Evolutionary conservation across 2,113 vertebrate genomes (phyloP), one percentile per base, ranked within the genome.

Genomic region (Excalfactoria chinensis): DNA sequence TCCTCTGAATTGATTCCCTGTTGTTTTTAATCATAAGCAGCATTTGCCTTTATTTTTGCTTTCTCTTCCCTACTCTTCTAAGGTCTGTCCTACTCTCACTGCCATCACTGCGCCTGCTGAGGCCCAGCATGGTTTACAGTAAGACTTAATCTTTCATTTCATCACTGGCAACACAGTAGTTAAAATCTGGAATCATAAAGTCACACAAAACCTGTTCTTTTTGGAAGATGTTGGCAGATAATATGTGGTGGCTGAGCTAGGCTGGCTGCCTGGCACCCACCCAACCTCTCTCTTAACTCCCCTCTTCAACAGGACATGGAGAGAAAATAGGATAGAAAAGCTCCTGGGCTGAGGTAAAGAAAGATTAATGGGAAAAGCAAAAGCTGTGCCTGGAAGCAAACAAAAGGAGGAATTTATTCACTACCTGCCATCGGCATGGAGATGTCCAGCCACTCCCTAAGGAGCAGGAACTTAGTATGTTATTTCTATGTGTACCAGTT

Each of bases 11-110:
- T 60, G 16, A 72, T 68, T 72, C 20, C 60, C 69, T 78, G 20
- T 68, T 86, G 17, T 2, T 82, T 90, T 86, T 62, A 82, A 86
- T 69, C 81, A 79, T 44, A 81, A 86, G 21, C 13, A 87, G 21
- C 16, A 70, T 63, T 89, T 85, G 35, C 30, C 55, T 90, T 78
- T 3, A 5, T 3, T 94, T 94, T 75, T 69, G 14, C n/a, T 86
- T 74, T 80, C n/a, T 62, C 23, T 86, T 55, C 66, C 19, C 41
- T 10, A 30, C 1, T 20, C 5, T 3, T 55, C 78, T 79, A 86
- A 81, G 49, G 22, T 9, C 9, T 28, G n/a, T 44, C 12, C 16
- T 64, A 4, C 13, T 60, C 25, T 81, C 35, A 53, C 23, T 73
- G 40, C 73, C 44, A 11, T 58, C 48, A 40, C 34, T 43, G 44